Base-by-base conservation (phyloP, 2,113 vertebrate genomes). In the Silurus asotus region DNA sequence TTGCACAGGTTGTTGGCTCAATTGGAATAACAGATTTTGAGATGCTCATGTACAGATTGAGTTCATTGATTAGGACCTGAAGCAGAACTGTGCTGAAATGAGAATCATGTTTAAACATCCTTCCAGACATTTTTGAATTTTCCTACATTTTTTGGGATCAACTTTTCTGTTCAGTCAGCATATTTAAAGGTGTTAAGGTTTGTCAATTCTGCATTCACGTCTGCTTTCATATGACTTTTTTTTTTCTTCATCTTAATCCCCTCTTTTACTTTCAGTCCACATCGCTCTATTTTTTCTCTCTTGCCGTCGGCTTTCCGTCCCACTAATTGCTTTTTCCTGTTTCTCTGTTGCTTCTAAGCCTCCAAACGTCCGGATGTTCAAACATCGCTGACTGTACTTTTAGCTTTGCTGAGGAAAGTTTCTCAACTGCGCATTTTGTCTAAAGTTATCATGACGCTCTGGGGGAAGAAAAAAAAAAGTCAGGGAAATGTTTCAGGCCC, bases 41-140 rank as follows among this genome's bases (percentile, higher is more conserved):
- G 23, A 56, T 64, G n/a, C 74, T 81, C 56, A 81, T 23, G 20
- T 81, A 20, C 37, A 81, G n/a, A 67, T 37, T 77, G 23, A 76
- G 51, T 11, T 58, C 25, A 14, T 70, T 23, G 53, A 86, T 80
- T 70, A 51, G 28, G 5, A 55, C 67, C 56, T 55, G 65, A 81
- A 78, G 78, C n/a, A 65, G 61, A 45, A 37, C 77, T 86, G 78
- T 74, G 65, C 8, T 72, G 23, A 25, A 61, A 25, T 72, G 62
- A 37, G 64, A 85, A 69, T 56, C 62, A 7, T 2, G 62, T 20
- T 77, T 48, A 23, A 23, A 23, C 15, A 51, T 11, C 19, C 48
- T n/a, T 45, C 9, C 19, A 8, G 51, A 84, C 58, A 9, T 23
- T 81, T 64, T 51, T 9, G 2, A 51, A 51, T 64, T 65, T 28